Conservation (phyloP, 2,113 vertebrate species). For the Calyptomena viridis region DNA sequence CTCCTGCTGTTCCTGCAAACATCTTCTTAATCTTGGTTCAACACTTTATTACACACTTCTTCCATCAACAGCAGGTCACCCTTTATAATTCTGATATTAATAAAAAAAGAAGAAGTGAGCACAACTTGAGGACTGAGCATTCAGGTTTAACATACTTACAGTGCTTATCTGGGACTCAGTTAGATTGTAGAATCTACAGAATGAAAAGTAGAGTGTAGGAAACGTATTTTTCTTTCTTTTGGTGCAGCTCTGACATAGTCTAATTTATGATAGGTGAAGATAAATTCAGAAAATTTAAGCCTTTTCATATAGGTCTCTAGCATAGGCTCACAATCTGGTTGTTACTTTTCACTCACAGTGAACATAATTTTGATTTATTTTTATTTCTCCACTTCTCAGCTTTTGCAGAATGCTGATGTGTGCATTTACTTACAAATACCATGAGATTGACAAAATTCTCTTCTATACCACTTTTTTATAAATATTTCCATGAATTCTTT, state of each 20-base stretch:
- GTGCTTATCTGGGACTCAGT: background rate
- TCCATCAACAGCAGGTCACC: background rate
- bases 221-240: background rate
- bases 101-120: background rate
- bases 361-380: constrained; percentile 4
- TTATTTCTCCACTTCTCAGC: background rate
- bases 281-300: background rate
- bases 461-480: background rate
- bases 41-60: background rate
- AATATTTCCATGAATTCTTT: background rate
- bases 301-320: background rate
- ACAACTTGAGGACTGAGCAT: background rate
- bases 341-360: background rate
- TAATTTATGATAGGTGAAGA: background rate
- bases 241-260: background rate
- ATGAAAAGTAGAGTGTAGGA: background rate
- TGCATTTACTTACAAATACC: background rate
- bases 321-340: background rate
- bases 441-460: background rate
- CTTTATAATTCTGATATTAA: background rate
- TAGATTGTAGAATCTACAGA: background rate
- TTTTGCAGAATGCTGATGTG: background rate
- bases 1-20: background rate
- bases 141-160: background rate
- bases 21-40: background rate